These are phyloP conservation scores for Peromyscus polionotus DNA, from an alignment of 2,113 vertebrate genomes.

Conservation along the genomic window DNA sequence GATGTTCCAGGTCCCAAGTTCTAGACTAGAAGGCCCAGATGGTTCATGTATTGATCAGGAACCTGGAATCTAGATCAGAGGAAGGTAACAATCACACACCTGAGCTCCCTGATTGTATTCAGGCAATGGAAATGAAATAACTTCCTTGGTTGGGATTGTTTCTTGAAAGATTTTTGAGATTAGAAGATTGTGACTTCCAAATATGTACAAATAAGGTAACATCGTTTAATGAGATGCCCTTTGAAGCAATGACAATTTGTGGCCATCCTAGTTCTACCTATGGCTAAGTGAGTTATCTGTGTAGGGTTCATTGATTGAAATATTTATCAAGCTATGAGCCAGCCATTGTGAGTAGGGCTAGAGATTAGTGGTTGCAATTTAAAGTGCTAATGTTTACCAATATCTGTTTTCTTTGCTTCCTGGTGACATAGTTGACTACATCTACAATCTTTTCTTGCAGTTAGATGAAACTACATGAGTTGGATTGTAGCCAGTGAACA, in stretches of 20 bases:
- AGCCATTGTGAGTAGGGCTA: background rate
- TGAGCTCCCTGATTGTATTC: background rate
- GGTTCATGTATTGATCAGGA: background rate
- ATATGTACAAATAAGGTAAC: background rate
- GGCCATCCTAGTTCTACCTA: background rate
- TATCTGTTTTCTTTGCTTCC: constrained; percentile 1
- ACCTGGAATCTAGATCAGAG: background rate
- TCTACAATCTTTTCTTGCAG: background rate
- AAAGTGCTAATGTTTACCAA: background rate
- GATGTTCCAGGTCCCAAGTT: background rate
- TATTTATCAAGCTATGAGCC: background rate
- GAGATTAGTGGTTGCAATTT: background rate
- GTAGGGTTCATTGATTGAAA: background rate
- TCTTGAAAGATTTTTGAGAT: constrained; percentile 27
- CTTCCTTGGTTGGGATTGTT: background rate
- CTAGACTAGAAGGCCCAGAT: background rate
- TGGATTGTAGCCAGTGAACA: background rate
- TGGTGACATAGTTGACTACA: background rate
- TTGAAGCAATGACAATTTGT: background rate
- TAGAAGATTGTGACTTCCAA: constrained; percentile 3
- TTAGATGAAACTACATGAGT: background rate
- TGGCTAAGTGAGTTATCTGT: background rate
- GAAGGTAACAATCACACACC: constrained; percentile 14
- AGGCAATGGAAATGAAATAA: constrained; percentile 28
- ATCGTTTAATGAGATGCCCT: background rate